Evolutionary conservation across 2,113 vertebrate species (phyloP).

Genomic region (Lucifuga dentata): DNA sequence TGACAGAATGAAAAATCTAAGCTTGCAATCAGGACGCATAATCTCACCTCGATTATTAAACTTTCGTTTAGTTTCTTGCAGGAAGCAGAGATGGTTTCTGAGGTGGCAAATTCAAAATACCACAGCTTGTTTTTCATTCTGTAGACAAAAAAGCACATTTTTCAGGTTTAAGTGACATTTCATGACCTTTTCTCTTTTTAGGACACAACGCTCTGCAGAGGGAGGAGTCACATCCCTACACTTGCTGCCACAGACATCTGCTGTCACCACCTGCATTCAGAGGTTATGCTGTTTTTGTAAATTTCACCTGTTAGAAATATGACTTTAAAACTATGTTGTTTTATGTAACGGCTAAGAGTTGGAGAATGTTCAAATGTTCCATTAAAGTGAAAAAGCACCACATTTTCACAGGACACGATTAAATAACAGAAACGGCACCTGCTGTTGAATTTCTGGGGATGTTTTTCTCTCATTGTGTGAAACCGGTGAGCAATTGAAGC

Average conservation of each 20-base stretch:
- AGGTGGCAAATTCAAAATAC: constrained; percentile 97
- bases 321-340: not conserved
- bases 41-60: constrained; percentile 87
- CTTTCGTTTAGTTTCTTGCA: constrained; percentile 92
- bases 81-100: constrained; percentile 93
- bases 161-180: constrained; percentile 22
- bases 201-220: not conserved
- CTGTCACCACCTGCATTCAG: constrained; percentile 26
- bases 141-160: constrained; percentile 16
- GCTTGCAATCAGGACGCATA: not conserved
- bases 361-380: not conserved
- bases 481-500: constrained; percentile 95
- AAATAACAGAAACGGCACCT: constrained; percentile 74
- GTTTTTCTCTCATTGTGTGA: constrained; percentile 94
- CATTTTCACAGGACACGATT: too few species aligned
- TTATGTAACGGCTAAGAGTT: not conserved
- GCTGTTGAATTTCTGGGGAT: constrained; percentile 97
- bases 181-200: constrained; percentile 11
- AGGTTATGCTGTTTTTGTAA: not conserved
- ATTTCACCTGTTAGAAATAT: not conserved
- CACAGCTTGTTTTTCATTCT: constrained; percentile 98
- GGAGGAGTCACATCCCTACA: constrained; percentile 3
- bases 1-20: constrained; percentile 11
- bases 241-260: constrained; percentile 45
- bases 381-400: constrained; percentile 31